Evolutionary conservation across 2,113 vertebrate species (phyloP), one percentile per base, ranked within the genome.

Genomic region (Tiliqua scincoides): DNA sequence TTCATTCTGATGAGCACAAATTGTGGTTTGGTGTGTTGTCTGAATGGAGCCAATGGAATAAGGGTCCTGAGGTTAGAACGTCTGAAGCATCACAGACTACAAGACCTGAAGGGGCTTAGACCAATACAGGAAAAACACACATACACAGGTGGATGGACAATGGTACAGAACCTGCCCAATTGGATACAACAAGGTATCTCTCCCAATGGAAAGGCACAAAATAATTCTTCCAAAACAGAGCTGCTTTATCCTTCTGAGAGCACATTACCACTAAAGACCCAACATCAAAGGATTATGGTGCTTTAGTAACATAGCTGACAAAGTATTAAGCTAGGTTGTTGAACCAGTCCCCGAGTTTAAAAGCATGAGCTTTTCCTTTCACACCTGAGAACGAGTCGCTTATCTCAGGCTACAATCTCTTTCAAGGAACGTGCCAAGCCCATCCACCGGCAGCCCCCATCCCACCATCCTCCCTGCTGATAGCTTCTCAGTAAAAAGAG

Each of bases 391-490:
- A 94, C 93, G 94, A 95, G 92, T 93, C 93, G 85, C 95, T 96
- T 96, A 97, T 96, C 96, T 96, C 93, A 94, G 96, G 93, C 94
- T 91, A 81, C 95, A 93, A 98, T 96, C 97, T 97, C 97, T 92
- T 97, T 96, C 76, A 91, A 95, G 96, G 95, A 96, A 93, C 90
- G 94, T 95, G 97, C 95, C 94, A 96, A 96, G 95, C 95, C 95
- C 95, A 92, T 96, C 97, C 95, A 96, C 95, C 93, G 92, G 93
- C 89, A 93, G 89, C 95, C 89, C 70, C 81, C 84, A 94, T 86
- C 95, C 95, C 98, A 96, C 96, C 97, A 96, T 95, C 65, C 48
- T 94, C 95, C 94, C 95, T 96, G 97, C 97, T 97, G 96, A 96
- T 90, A 95, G 92, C 92, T 95, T 95, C 95, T 97, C 98, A 97